phyloP scores from a whole-genome alignment of 30 jellyfish, hydroid and myxozoan genomes.

The Aurelia sp. region DNA sequence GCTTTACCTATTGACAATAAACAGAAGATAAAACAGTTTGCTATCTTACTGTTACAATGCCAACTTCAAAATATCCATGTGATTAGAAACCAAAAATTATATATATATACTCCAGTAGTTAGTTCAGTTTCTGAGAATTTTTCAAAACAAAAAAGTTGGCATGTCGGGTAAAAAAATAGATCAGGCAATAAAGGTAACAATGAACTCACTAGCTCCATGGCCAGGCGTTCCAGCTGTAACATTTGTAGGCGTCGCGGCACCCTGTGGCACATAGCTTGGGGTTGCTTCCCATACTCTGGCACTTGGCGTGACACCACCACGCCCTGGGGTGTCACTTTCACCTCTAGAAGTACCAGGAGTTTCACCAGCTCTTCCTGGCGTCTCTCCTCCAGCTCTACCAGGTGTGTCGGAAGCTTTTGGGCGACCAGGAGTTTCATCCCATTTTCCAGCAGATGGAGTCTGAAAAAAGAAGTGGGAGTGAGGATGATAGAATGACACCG shows the following conservation, averaged over 20 bases:
- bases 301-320: conserved; percentile 97
- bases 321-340: conserved; percentile 96
- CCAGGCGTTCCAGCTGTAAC: conserved; percentile 92
- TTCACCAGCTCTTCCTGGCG: conserved; percentile 91
- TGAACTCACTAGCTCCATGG: conserved; percentile 89
- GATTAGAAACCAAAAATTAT: too few species aligned
- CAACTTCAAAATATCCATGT: too few species aligned
- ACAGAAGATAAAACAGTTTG: too few species aligned
- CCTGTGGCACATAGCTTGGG: conserved; percentile 96
- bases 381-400: conserved; percentile 89
- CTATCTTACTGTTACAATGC: too few species aligned
- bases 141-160: too few species aligned
- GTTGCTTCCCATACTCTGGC: conserved; percentile 98
- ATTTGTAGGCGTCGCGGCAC: conserved; percentile 97
- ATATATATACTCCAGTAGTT: too few species aligned
- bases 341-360: conserved; percentile 93
- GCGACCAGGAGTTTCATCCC: conserved; percentile 99
- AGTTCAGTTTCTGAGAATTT: too few species aligned
- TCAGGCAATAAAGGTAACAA: too few species aligned
- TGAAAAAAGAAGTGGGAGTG: neutral
- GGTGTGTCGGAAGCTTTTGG: conserved; percentile 88
- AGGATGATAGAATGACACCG: too few species aligned
- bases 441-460: conserved; percentile 94
- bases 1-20: too few species aligned
- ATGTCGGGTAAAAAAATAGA: too few species aligned